Conservation (phyloP, 2,797 vertebrate species). For the Enteromius paludinosus region DNA sequence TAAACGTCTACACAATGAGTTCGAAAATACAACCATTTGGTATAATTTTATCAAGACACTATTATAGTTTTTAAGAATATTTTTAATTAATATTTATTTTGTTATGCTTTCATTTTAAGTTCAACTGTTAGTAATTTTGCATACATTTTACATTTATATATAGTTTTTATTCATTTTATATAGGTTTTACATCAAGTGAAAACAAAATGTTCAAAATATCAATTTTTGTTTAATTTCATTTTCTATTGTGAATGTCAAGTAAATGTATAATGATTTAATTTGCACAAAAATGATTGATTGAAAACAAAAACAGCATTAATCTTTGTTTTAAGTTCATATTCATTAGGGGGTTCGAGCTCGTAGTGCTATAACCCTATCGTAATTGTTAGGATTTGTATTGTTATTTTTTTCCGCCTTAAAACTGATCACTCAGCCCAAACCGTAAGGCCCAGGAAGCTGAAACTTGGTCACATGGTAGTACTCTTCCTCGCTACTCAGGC, state of each 20-base stretch:
- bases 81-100: neutral
- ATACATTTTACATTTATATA: neutral
- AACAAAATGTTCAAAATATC: too few species aligned
- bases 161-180: too few species aligned
- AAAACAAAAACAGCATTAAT: neutral
- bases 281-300: neutral
- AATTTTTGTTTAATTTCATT: too few species aligned
- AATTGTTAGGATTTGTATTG: too few species aligned
- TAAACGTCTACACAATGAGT: neutral
- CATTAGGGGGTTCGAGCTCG: too few species aligned
- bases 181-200: too few species aligned
- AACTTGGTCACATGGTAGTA: too few species aligned
- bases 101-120: neutral
- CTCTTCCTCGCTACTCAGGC: too few species aligned
- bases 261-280: neutral
- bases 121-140: neutral
- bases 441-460: too few species aligned
- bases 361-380: too few species aligned
- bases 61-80: neutral
- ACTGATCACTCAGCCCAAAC: too few species aligned
- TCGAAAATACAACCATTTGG: neutral
- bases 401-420: too few species aligned
- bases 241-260: neutral
- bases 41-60: neutral
- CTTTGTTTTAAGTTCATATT: neutral